These are phyloP conservation scores for Drosophila repletoides DNA, from an alignment of 1,140 invertebrate genomes.

Conservation along the genomic window DNA sequence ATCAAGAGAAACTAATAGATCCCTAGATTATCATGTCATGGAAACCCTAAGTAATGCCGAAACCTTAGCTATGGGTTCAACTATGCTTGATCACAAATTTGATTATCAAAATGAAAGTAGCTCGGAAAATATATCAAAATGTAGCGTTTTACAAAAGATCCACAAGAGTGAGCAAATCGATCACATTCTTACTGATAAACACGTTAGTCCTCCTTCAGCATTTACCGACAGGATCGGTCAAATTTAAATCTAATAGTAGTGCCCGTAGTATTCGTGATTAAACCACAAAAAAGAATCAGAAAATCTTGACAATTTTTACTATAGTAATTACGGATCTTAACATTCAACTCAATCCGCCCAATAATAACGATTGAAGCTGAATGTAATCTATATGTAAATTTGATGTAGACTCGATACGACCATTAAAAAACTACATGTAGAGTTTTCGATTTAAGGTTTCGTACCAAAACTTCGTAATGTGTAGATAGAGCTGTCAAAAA, in stretches of 20 bases:
- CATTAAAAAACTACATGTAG: background rate
- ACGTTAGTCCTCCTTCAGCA: slow-evolving; percentile 63
- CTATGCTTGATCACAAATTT: slow-evolving; percentile 45
- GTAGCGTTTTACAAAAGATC: background rate
- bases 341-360: too few species aligned
- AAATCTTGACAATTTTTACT: too few species aligned
- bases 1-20: slow-evolving; percentile 37
- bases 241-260: slow-evolving; percentile 2
- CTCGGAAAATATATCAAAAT: slow-evolving; percentile 19
- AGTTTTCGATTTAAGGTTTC: background rate
- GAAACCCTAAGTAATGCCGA: slow-evolving; percentile 61
- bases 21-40: slow-evolving; percentile 55
- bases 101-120: slow-evolving; percentile 27
- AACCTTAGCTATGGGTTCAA: slow-evolving; percentile 56
- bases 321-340: too few species aligned
- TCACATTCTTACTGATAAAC: slow-evolving; percentile 54
- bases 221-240: slow-evolving; percentile 55
- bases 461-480: background rate
- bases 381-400: background rate
- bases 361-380: too few species aligned
- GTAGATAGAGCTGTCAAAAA: too few species aligned
- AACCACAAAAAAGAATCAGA: too few species aligned
- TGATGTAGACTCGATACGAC: background rate
- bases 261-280: too few species aligned
- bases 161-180: slow-evolving; percentile 40